Base-by-base conservation (phyloP, 2,797 vertebrate genomes). In the Urophycis tenuis region DNA sequence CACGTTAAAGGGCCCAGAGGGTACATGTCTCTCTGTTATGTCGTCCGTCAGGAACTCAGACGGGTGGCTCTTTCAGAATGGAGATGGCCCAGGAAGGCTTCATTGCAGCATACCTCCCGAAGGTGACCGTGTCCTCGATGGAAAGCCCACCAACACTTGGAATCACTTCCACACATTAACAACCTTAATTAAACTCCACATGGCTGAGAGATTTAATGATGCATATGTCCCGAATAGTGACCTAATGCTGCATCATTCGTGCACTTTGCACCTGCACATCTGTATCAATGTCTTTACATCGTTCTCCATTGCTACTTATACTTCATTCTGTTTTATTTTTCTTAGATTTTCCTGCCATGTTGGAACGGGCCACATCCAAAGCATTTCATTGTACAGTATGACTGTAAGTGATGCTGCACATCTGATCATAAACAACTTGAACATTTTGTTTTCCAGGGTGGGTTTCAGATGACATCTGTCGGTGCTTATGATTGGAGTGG, bases 81-180 rank as follows among this genome's bases (percentile, higher is more conserved):
- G 92, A 93, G 85, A 90, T 93, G 91, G 87, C 91, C 73, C 93
- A 94, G 79, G 78, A 81, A 2, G 92, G 93, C 67, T 92, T 93
- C 84, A 91, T 84, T 72, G 90, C 79, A 33, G 89, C 79, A 12
- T 90, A 78, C 60, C 15, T 35, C 0, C 77, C 84, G 73, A 22
- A 0, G 81, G 90, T 92, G 82, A 82, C 22, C 12, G 75, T 41
- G 34, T 67, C 60, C 29, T 29, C n/a, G 29, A 29, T 67, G n/a
- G 5, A 64, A 25, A 22, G 9, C 53, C 10, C 53, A 67, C 60
- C 60, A 60, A 22, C 15, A 17, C n/a, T 60, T 8, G 25, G 15
- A 25, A 60, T 60, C 19, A 0, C 10, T 60, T 60, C 7, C 53
- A 60, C 53, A 60, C 53, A 60, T 67, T 30, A 29, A 29, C 60